Percentiles rank a stretch among this genome's conserved stretches.
Evolutionary conservation across 2,888 invertebrate species (phyloP).

Genomic region (Drosophila borborema): DNA sequence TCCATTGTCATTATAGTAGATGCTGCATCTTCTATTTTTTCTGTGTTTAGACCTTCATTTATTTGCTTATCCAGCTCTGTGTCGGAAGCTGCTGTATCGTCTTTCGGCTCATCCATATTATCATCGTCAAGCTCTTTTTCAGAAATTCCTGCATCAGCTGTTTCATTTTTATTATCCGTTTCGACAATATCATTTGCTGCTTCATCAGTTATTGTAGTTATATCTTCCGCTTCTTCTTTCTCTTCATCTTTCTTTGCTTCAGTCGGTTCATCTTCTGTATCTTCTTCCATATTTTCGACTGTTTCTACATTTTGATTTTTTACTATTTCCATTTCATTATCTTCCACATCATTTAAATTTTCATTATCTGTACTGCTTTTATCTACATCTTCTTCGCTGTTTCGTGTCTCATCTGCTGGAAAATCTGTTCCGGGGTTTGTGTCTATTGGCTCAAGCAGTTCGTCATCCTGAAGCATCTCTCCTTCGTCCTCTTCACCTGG

Average conservation of each 20-base stretch:
- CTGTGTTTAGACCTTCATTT: neutral
- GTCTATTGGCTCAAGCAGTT: neutral
- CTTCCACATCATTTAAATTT: neutral
- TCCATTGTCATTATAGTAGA: neutral
- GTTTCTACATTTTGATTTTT: neutral
- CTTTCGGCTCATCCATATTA: neutral
- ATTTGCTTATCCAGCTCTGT: neutral
- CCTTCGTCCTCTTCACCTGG: neutral
- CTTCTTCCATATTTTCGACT: neutral
- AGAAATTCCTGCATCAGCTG: neutral
- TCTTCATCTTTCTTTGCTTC: neutral
- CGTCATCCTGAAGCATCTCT: neutral
- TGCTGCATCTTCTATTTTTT: neutral
- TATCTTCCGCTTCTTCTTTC: neutral
- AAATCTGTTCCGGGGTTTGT: neutral
- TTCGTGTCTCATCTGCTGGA: neutral
- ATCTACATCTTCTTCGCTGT: neutral
- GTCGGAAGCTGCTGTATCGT: neutral
- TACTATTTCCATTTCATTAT: neutral
- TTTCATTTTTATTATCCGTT: neutral
- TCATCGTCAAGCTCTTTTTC: neutral
- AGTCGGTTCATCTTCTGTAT: neutral
- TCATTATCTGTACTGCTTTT: neutral
- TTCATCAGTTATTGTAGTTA: neutral
- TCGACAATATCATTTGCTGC: neutral